Conservation (phyloP, 2,113 vertebrate species). For the Promerops cafer region DNA sequence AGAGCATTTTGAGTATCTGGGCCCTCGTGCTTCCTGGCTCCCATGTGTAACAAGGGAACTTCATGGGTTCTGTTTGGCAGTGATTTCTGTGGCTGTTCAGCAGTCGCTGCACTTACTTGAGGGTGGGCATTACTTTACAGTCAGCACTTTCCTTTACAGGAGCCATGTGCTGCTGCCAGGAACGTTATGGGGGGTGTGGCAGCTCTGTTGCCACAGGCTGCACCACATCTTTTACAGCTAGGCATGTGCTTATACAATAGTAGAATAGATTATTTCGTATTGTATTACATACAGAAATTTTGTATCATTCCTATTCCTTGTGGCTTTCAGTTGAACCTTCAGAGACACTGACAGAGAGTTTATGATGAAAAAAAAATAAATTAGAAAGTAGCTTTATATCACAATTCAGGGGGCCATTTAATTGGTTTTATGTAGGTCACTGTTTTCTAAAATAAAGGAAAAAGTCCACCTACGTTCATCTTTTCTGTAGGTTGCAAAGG, state of each 20-base stretch:
- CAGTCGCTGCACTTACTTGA: background rate
- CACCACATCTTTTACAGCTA: background rate
- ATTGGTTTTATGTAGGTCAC: background rate
- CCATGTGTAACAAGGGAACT: background rate
- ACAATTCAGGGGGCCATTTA: background rate
- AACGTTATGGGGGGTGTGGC: accelerated
- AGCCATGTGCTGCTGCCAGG: background rate
- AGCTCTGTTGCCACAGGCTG: background rate
- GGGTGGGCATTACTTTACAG: background rate
- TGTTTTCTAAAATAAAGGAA: background rate
- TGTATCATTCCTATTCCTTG: background rate
- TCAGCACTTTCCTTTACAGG: background rate
- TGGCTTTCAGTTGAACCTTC: background rate
- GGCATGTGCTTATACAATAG: background rate
- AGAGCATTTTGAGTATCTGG: background rate
- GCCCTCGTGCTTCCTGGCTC: background rate
- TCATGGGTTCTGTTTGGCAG: background rate
- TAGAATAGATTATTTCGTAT: background rate
- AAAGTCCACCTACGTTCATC: background rate
- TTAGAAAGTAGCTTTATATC: background rate
- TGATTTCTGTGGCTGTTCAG: background rate
- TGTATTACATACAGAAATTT: background rate
- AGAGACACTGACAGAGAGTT: background rate
- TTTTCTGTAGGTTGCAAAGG: background rate
- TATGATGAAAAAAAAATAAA: background rate